Conservation (phyloP, 2,113 vertebrate genomes). For the Asarcornis scutulata region DNA sequence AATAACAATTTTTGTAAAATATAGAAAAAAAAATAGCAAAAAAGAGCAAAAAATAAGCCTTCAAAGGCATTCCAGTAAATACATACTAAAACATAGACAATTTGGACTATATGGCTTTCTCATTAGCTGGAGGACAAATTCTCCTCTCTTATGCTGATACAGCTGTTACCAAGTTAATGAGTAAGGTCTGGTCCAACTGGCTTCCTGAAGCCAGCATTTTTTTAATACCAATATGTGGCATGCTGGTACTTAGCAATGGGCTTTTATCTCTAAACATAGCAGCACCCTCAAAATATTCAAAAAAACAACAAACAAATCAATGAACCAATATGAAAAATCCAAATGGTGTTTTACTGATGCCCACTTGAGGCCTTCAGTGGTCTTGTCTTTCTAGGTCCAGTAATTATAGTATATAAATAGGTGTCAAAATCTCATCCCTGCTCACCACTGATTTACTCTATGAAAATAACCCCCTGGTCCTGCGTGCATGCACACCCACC, state of each 20-base stretch:
- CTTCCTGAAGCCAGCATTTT: background rate
- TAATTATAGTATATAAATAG: background rate
- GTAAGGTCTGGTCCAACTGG: background rate
- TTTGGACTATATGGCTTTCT: background rate
- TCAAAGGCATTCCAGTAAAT: background rate
- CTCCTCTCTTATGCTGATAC: background rate
- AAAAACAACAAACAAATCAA: background rate
- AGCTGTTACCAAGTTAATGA: constrained; percentile 31
- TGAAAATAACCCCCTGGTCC: background rate
- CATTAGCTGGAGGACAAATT: constrained; percentile 27
- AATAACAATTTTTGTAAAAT: background rate
- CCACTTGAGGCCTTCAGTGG: background rate
- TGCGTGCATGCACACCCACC: background rate
- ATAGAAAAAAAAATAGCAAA: background rate
- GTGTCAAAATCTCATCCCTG: background rate
- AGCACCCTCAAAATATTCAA: background rate
- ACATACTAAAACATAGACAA: background rate
- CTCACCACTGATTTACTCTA: background rate
- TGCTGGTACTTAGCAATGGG: background rate
- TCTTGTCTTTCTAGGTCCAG: background rate
- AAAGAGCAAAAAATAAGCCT: background rate
- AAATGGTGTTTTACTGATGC: background rate
- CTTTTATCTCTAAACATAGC: background rate
- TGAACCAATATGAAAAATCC: background rate
- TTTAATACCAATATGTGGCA: background rate